Evolutionary conservation across 2,113 vertebrate genomes (phyloP).

Genomic region (Pao palembangensis): DNA sequence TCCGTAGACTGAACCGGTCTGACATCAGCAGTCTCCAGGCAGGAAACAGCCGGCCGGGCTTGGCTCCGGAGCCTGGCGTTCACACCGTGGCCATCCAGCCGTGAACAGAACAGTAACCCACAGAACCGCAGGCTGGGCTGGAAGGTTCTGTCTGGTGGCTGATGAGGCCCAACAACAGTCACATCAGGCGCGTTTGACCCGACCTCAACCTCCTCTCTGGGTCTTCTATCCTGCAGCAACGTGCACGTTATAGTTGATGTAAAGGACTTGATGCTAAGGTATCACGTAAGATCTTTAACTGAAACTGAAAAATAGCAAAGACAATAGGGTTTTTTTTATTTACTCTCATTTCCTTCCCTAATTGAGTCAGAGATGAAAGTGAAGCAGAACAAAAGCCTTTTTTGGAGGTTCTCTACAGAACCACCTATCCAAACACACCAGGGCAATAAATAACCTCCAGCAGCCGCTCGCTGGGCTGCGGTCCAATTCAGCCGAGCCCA

Average conservation of each 20-base stretch:
- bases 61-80: too few relatives aligned
- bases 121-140: too few relatives aligned
- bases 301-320: constrained; percentile 53
- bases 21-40: too few relatives aligned
- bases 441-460: constrained; percentile 72
- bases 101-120: too few relatives aligned
- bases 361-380: constrained; percentile 79
- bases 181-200: too few relatives aligned
- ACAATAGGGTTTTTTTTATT: constrained; percentile 78
- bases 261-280: constrained; percentile 58
- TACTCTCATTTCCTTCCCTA: constrained; percentile 82
- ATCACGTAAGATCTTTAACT: constrained; percentile 62
- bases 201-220: neutral
- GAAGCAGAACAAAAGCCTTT: constrained; percentile 73
- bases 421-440: constrained; percentile 82
- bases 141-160: too few relatives aligned
- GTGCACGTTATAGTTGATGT: constrained; percentile 36
- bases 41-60: too few relatives aligned
- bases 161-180: too few relatives aligned
- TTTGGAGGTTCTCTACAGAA: constrained; percentile 70
- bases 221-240: neutral
- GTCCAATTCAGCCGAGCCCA: constrained; percentile 37
- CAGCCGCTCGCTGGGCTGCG: constrained; percentile 54
- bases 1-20: too few relatives aligned
- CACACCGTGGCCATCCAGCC: too few relatives aligned